These are phyloP conservation scores for Penaeus indicus DNA, from an alignment of 1,140 invertebrate species.

Conservation along the genomic window DNA sequence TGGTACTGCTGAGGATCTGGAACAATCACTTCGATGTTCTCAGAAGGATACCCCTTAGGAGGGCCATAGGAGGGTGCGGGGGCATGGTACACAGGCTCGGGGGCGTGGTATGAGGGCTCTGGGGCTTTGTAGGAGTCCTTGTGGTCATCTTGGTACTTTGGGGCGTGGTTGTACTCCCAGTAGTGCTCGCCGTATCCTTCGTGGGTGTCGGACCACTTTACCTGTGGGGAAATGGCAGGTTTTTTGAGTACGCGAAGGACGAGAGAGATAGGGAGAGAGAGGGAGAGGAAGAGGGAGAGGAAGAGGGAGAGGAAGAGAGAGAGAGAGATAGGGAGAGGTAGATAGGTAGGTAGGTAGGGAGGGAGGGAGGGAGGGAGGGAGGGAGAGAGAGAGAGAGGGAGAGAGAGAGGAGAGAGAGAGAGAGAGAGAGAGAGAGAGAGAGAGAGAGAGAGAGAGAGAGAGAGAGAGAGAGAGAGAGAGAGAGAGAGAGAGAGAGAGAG, in stretches of 20 bases:
- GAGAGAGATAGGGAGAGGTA: no score
- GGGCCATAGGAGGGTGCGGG: slow-evolving; percentile 11
- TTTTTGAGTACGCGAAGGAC: background rate
- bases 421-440: no score
- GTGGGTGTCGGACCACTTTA: slow-evolving; percentile 70
- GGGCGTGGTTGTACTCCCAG: slow-evolving; percentile 71
- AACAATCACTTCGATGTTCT: slow-evolving; percentile 35
- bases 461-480: no score
- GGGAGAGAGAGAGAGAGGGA: no score
- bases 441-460: no score
- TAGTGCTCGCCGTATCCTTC: slow-evolving; percentile 70
- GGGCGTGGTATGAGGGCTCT: slow-evolving; percentile 42
- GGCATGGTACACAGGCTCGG: slow-evolving; percentile 26
- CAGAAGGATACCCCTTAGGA: slow-evolving; percentile 38
- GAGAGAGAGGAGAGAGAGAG: no score
- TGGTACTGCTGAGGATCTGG: background rate
- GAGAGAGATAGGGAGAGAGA: no score
- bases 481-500: no score
- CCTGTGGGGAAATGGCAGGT: slow-evolving; percentile 63
- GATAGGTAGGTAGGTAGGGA: no score
- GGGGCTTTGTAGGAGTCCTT: slow-evolving; percentile 47
- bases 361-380: no score
- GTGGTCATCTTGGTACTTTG: slow-evolving; percentile 62
- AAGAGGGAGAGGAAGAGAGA: no score
- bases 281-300: no score